Percentiles rank a stretch among this genome's conserved stretches.
phyloP scores from a whole-genome alignment of 2,797 vertebrate genomes.

The Nannoperca obscura region DNA sequence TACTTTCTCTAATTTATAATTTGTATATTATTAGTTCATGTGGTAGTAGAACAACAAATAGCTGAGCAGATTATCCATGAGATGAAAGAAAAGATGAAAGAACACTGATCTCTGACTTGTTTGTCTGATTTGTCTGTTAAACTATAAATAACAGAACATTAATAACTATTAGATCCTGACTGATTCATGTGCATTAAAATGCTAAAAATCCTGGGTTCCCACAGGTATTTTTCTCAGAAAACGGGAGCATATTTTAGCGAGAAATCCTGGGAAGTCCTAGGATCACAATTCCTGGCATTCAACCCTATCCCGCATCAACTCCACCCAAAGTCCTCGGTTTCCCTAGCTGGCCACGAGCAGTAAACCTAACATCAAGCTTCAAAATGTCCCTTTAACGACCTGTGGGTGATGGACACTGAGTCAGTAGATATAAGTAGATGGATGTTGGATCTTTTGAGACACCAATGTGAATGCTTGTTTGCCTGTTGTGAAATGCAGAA shows the following conservation, averaged over 20 bases:
- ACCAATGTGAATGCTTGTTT: background rate
- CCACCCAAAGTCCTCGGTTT: conserved; percentile 45
- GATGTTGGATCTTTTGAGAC: no score
- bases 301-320: conserved; percentile 41
- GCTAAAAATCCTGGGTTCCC: background rate
- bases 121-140: background rate
- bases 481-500: conserved; percentile 24
- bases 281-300: conserved; percentile 31
- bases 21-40: background rate
- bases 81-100: background rate
- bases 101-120: no score
- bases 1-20: background rate
- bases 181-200: background rate
- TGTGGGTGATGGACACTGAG: conserved; percentile 29
- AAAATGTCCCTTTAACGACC: conserved; percentile 34
- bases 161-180: background rate
- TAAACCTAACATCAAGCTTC: conserved; percentile 33
- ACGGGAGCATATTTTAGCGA: background rate
- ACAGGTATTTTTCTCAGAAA: background rate
- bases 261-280: conserved; percentile 39
- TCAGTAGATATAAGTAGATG: conserved; percentile 31
- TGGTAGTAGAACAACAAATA: background rate
- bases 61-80: background rate
- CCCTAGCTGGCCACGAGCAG: conserved; percentile 19
- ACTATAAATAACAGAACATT: background rate